Base-by-base conservation (phyloP, 2,888 invertebrate species). In the Caenorhabditis sp. region DNA sequence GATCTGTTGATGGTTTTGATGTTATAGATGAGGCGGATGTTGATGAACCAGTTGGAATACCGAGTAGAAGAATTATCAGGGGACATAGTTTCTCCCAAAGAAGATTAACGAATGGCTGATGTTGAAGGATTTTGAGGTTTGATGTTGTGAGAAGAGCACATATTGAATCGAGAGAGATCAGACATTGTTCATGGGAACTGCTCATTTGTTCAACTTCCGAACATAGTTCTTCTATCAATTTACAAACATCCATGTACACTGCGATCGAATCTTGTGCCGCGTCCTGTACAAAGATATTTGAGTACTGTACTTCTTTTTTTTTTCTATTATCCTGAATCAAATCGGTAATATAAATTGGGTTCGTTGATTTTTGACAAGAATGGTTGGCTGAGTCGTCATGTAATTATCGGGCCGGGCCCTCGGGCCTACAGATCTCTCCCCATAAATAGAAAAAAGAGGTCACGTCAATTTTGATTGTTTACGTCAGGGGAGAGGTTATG, bases 231-330 rank as follows among this genome's bases (percentile, higher is more conserved):
- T 82, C 82, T 12, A 85, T 61, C 12, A 85, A 70, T 21, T 82
- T 79, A 1, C 83, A 82, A 51, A 77, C 81, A 62, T 85, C 84
- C 75, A 85, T 75, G 26, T 83, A 82, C 10, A 85, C 81, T n/a
- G 84, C 82, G 24, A 85, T 77, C 19, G 79, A 77, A 50, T 85
- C 84, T 50, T 85, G 84, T 10, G 65, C 27, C 17, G 70, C 76
- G 26, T 81, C 81, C 78, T 78, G 58, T n/a, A n/a, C n/a, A n/a
- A n/a, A n/a, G n/a, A n/a, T n/a, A n/a, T n/a, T n/a, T n/a, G n/a
- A n/a, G n/a, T n/a, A n/a, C n/a, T n/a, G n/a, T n/a, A n/a, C n/a
- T n/a, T n/a, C n/a, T n/a, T n/a, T n/a, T n/a, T n/a, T n/a, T n/a
- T n/a, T n/a, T n/a, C n/a, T n/a, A n/a, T n/a, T n/a, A n/a, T n/a